phyloP scores from a whole-genome alignment of 1,140 invertebrate genomes.

The Aethina tumida region DNA sequence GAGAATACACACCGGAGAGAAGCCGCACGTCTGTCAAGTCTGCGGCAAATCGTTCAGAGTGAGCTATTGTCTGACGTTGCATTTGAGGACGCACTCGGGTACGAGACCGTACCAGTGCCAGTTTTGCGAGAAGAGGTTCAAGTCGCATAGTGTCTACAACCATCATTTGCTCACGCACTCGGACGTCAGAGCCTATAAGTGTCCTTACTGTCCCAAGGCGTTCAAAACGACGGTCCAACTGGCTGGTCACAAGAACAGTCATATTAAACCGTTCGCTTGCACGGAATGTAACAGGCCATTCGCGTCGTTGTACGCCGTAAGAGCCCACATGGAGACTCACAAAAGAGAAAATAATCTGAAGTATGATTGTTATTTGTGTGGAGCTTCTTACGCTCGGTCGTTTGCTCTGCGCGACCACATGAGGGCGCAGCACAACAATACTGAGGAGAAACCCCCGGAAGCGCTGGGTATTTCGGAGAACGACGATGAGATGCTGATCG shows the following conservation, averaged over 20 bases:
- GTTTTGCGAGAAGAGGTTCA: slow-evolving; percentile 63
- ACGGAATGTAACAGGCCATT: slow-evolving; percentile 62
- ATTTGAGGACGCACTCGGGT: slow-evolving; percentile 68
- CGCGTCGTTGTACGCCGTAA: slow-evolving; percentile 59
- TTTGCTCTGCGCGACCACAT: slow-evolving; percentile 63
- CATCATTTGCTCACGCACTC: slow-evolving; percentile 63
- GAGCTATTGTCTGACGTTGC: slow-evolving; percentile 66
- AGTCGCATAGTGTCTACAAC: slow-evolving; percentile 63
- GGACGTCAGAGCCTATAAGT: slow-evolving; percentile 57
- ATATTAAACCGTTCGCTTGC: slow-evolving; percentile 66
- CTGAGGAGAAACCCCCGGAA: too few species aligned
- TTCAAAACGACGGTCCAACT: slow-evolving; percentile 67
- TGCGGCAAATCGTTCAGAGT: slow-evolving; percentile 71
- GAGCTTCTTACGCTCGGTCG: slow-evolving; percentile 58
- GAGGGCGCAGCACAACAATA: slow-evolving; percentile 44
- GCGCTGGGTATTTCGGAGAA: too few species aligned
- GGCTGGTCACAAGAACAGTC: slow-evolving; percentile 64
- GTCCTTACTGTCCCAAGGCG: slow-evolving; percentile 60
- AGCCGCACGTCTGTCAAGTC: slow-evolving; percentile 66
- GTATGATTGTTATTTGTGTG: slow-evolving; percentile 58
- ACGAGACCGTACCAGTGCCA: slow-evolving; percentile 60
- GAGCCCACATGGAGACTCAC: slow-evolving; percentile 60
- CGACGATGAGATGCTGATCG: too few species aligned
- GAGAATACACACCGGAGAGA: slow-evolving; percentile 72
- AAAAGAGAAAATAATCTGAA: slow-evolving; percentile 58